Percentiles rank a stretch among this genome's conserved stretches.
These are phyloP conservation scores for Xestia xanthographa DNA, from an alignment of 2,888 invertebrate genomes.

Conservation along the genomic window DNA sequence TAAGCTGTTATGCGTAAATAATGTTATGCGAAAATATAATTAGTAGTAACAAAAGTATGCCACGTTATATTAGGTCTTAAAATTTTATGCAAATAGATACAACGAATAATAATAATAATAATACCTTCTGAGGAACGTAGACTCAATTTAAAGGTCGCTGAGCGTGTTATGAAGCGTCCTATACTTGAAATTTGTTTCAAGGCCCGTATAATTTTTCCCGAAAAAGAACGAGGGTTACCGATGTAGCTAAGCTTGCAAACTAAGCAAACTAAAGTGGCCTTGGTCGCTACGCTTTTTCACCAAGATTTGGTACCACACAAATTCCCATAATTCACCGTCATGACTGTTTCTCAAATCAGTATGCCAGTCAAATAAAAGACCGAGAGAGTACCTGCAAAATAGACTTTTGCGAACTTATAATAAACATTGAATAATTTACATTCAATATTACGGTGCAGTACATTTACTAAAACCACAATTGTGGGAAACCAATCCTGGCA, in stretches of 20 bases:
- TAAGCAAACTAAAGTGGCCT: neutral
- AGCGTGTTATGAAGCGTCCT: neutral
- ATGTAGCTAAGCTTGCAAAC: neutral
- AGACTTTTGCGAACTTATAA: constrained; percentile 26
- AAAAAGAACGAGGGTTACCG: neutral
- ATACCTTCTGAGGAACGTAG: no score
- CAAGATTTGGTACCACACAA: neutral
- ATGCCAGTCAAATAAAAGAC: neutral
- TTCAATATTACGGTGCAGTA: constrained; percentile 32
- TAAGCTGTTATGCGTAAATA: no score
- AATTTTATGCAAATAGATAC: no score
- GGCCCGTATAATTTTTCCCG: neutral
- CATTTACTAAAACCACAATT: constrained; percentile 56
- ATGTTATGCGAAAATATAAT: no score
- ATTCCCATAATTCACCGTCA: neutral
- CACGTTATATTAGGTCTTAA: no score
- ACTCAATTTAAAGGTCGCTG: neutral
- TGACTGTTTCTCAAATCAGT: constrained; percentile 3
- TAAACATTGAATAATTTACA: constrained; percentile 36
- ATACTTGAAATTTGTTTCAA: neutral
- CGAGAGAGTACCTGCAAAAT: constrained; percentile 13
- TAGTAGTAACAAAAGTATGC: no score
- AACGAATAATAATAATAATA: no score
- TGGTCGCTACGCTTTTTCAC: neutral
- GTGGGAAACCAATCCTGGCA: constrained; percentile 60